Evolutionary conservation across 2,113 vertebrate genomes (phyloP).

Genomic region (Cheilinus undulatus): DNA sequence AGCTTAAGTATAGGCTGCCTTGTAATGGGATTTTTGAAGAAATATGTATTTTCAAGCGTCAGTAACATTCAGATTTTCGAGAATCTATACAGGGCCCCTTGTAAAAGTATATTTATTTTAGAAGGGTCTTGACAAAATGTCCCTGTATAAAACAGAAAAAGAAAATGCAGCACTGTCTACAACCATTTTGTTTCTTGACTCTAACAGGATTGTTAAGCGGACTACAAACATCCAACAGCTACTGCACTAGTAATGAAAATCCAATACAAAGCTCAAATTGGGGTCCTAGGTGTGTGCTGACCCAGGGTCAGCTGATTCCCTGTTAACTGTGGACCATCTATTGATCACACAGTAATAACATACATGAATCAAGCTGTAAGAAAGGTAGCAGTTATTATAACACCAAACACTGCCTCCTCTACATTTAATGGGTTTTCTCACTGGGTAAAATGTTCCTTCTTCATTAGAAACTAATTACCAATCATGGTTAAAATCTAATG

Average conservation of each 20-base stretch:
- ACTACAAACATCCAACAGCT: background rate
- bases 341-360: slow-evolving; percentile 12
- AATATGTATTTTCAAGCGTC: slow-evolving; percentile 1
- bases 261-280: slow-evolving; percentile 5
- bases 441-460: slow-evolving; percentile 11
- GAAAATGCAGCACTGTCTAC: background rate
- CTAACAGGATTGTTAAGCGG: background rate
- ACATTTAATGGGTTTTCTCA: slow-evolving; percentile 35
- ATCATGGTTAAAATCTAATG: slow-evolving; percentile 18
- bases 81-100: background rate
- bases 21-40: slow-evolving; percentile 3
- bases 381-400: slow-evolving; percentile 13
- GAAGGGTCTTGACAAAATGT: background rate
- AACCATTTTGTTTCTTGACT: background rate
- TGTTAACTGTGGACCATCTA: background rate
- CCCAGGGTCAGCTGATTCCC: background rate
- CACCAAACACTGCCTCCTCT: background rate
- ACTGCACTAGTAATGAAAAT: background rate
- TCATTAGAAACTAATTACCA: slow-evolving; percentile 45
- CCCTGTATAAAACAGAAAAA: background rate
- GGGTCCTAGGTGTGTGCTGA: background rate
- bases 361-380: slow-evolving; percentile 15
- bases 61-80: background rate
- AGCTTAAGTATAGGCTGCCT: slow-evolving; percentile 2
- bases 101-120: background rate